These are phyloP conservation scores for Harpalus rubripes DNA, from an alignment of 2,888 invertebrate genomes.

Conservation along the genomic window DNA sequence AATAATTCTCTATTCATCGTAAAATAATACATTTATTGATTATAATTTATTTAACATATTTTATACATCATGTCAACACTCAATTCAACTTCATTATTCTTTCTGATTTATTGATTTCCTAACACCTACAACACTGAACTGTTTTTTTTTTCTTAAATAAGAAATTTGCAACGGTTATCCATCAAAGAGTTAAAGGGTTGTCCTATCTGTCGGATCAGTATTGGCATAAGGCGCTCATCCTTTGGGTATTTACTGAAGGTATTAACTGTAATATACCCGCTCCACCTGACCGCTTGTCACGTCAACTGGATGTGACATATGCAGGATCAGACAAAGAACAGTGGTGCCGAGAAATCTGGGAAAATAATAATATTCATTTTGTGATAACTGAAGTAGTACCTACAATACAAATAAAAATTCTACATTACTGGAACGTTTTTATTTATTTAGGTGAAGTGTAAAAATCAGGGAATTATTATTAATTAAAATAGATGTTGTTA, in stretches of 20 bases:
- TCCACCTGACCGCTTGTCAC: constrained; percentile 29
- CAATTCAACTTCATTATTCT: not conserved
- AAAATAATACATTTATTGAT: too few relatives aligned
- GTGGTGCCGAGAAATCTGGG: not conserved
- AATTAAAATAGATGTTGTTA: too few relatives aligned
- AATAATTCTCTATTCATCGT: too few relatives aligned
- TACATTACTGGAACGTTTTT: too few relatives aligned
- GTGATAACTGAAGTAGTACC: too few relatives aligned
- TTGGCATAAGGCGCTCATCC: constrained; percentile 11
- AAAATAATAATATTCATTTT: too few relatives aligned
- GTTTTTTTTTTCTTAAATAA: not conserved
- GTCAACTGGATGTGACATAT: constrained; percentile 14
- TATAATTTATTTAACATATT: too few relatives aligned
- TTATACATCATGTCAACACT: too few relatives aligned
- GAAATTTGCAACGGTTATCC: constrained; percentile 44
- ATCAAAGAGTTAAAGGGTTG: constrained; percentile 23
- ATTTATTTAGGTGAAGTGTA: too few relatives aligned
- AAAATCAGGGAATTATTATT: too few relatives aligned
- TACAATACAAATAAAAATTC: too few relatives aligned
- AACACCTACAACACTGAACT: constrained; percentile 1
- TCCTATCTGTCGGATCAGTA: constrained; percentile 52
- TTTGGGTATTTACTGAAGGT: constrained; percentile 23
- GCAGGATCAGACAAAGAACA: not conserved
- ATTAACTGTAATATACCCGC: constrained; percentile 51
- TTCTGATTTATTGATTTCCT: not conserved